Base-by-base conservation (phyloP, 2,888 invertebrate species). In the Polyploca ridens region DNA sequence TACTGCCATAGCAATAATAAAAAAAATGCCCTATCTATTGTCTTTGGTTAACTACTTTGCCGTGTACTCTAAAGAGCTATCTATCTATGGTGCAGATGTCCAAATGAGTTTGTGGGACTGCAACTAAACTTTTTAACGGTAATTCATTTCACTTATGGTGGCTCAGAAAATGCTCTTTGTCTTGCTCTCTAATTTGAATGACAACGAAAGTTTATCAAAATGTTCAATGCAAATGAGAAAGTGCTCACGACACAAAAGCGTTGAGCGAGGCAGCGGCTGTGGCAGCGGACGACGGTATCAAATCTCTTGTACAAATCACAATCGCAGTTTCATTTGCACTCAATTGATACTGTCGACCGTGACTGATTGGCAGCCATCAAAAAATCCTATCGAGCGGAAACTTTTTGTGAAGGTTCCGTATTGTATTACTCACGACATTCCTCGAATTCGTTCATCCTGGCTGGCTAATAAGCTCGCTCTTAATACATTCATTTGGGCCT, bases 301-400 rank as follows among this genome's bases (percentile, higher is more conserved):
- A 19, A 54, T 54, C 54, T 49, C 49, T 54, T 16, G 54, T 54
- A 19, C 54, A 54, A 19, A 19, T 54, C 54, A 27, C 27, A 10
- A 54, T 54, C 16, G 19, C 46, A n/a, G n/a, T 54, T 54, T 54
- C 54, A 54, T 19, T 54, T 54, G n/a, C 54, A 54, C 54, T 19
- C 54, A 54, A 54, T 54, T 54, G 54, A 54, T 16, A 54, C 3
- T 19, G 54, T 54, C 19, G 54, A 54, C 54, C 54, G 54, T 54
- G 54, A 54, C 54, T 16, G 10, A 54, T 54, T 54, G 54, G 54
- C n/a, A n/a, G n/a, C 54, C 19, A 19, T 19, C 10, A 19, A 59
- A 62, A 57, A 54, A 19, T 10, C 16, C 54, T 54, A 19, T 54
- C 54, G 8, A 54, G 19, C 10, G 54, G 54, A 54, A 54, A 54